Conservation (phyloP, 2,113 vertebrate species). For the Tachycineta bicolor region DNA sequence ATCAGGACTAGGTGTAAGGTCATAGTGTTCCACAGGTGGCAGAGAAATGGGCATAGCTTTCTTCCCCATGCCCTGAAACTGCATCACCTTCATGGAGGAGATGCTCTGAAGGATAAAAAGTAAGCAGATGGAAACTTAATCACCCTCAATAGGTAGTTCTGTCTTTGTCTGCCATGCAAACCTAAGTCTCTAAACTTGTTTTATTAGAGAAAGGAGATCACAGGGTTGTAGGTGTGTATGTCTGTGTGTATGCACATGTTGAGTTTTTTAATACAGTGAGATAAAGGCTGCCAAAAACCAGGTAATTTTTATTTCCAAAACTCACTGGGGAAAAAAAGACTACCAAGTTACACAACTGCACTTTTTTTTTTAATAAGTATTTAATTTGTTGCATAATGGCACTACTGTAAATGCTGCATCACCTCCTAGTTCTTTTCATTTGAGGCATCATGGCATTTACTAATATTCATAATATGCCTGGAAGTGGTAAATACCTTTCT, state of each 20-base stretch:
- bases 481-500: not conserved
- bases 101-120: conserved; percentile 78
- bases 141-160: not conserved
- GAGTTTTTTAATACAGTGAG: not conserved
- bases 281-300: not conserved
- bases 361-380: not conserved
- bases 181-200: not conserved
- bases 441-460: not conserved
- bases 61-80: conserved; percentile 86
- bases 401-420: not conserved
- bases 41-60: conserved; percentile 64
- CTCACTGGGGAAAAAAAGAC: not conserved
- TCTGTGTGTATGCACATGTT: fast-evolving
- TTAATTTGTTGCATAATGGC: not conserved
- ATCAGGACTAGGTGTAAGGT: conserved; percentile 90
- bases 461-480: not conserved
- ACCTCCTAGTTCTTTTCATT: not conserved
- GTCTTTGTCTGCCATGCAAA: not conserved
- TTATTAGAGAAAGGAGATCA: not conserved
- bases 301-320: not conserved
- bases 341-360: not conserved
- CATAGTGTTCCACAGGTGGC: conserved; percentile 69
- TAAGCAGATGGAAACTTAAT: not conserved
- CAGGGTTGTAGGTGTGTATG: not conserved
- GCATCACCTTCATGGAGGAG: conserved; percentile 87